These are phyloP conservation scores for Cremastinae sp. DNA, from an alignment of 2,888 invertebrate genomes.

Conservation along the genomic window DNA sequence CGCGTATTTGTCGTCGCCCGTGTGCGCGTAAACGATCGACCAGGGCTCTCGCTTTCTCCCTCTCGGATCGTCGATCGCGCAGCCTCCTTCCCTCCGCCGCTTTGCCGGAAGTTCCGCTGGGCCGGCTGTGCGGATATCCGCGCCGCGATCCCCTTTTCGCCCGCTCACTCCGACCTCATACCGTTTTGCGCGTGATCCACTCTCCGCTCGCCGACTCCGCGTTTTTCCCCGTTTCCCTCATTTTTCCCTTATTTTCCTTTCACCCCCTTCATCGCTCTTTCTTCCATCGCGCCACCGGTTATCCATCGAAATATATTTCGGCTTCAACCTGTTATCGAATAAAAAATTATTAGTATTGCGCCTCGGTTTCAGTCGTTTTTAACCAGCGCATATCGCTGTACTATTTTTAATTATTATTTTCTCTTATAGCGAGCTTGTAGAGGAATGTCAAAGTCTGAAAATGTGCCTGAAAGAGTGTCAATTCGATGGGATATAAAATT, in stretches of 20 bases:
- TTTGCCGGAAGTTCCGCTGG: slow-evolving; percentile 57
- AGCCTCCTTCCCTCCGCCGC: slow-evolving; percentile 38
- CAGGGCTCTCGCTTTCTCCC: slow-evolving; percentile 53
- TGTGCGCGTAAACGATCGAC: slow-evolving; percentile 53
- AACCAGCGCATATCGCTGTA: too few species aligned
- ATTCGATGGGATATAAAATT: too few species aligned
- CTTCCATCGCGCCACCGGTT: background rate
- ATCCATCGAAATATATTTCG: background rate
- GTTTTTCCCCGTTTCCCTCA: slow-evolving; percentile 12
- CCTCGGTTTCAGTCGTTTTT: too few species aligned
- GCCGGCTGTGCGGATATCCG: slow-evolving; percentile 56
- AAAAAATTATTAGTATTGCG: too few species aligned
- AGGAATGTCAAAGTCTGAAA: too few species aligned
- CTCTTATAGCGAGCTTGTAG: too few species aligned
- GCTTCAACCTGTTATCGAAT: background rate
- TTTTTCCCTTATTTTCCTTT: background rate
- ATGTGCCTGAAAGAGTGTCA: too few species aligned
- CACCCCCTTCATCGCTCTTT: background rate
- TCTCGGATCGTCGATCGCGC: slow-evolving; percentile 36
- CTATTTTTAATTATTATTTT: too few species aligned
- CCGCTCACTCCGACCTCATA: slow-evolving; percentile 12
- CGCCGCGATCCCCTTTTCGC: slow-evolving; percentile 50
- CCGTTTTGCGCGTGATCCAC: slow-evolving; percentile 16
- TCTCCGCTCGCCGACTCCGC: too few species aligned
- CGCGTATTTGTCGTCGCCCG: slow-evolving; percentile 54